Evolutionary conservation across 2,113 vertebrate species (phyloP), one percentile per base, ranked within the genome.

Genomic region (Cephalopterus ornatus): DNA sequence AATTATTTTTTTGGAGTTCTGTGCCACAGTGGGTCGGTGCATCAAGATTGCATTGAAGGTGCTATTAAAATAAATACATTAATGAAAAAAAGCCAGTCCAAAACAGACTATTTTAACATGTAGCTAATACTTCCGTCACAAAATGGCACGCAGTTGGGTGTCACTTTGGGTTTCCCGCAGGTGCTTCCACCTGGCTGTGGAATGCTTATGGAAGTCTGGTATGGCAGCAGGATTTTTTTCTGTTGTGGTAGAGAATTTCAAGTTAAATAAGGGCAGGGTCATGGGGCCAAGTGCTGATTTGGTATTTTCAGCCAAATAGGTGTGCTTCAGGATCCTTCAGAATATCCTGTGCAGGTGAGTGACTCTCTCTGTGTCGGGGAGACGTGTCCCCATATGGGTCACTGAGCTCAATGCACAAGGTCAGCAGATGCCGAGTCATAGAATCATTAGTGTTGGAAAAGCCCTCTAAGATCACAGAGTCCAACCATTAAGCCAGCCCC

Each of bases 371-470:
- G 41, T 68, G 33, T 53, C 27, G 39, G 63, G 56, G 41, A 41
- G 33, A 6, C 5, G 1, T 26, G 14, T 49, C 18, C 18, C 33
- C 12, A 0, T 17, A 2, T 26, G 28, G 59, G 35, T 33, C 13
- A n/a, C 32, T 70, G 18, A 62, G 39, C 65, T 81, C 52, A 53
- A 49, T 1, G 1, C 39, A 12, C 24, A 20, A 19, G 42, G 42
- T 76, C 63, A 88, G 6, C 49, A 50, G 74, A 23, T 39, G 1
- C 1, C 12, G 8, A 63, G 61, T 30, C 27, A 21, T 9, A 63
- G 39, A 22, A 21, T 30, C 39, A 10, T 14, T 42, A 21, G 42
- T 19, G 37, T 32, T 63, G 39, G 39, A 30, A 42, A 63, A 42
- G 61, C 12, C 27, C 27, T 30, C 61, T 10, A 14, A 41, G 39